These are phyloP conservation scores for Meganola albula DNA, from an alignment of 2,888 invertebrate species.

Conservation along the genomic window DNA sequence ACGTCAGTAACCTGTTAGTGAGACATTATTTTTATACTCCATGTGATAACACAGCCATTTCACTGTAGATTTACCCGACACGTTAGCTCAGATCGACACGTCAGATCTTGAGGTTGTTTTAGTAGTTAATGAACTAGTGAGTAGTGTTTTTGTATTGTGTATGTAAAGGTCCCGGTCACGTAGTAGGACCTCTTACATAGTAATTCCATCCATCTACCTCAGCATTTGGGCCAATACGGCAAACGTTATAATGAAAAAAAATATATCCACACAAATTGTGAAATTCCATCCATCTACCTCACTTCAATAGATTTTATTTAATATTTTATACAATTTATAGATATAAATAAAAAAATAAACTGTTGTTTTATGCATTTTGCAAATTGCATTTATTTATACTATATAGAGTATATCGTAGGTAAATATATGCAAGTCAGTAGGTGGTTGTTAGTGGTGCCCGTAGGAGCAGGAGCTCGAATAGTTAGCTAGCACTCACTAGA, in stretches of 20 bases:
- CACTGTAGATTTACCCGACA: conserved; percentile 41
- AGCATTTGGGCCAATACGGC: conserved; percentile 75
- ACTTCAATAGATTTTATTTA: conserved; percentile 80
- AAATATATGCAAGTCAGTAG: conserved; percentile 72
- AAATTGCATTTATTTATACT: conserved; percentile 77
- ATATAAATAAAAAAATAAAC: conserved; percentile 73
- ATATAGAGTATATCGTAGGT: conserved; percentile 75
- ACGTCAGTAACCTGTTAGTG: conserved; percentile 30
- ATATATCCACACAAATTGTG: conserved; percentile 77
- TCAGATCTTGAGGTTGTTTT: conserved; percentile 51
- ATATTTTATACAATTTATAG: conserved; percentile 79
- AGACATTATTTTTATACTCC: conserved; percentile 43
- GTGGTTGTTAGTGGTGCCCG: conserved; percentile 66
- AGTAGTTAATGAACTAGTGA: conserved; percentile 58
- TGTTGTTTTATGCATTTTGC: conserved; percentile 78
- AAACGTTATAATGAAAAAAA: conserved; percentile 54
- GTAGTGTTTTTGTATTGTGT: conserved; percentile 67
- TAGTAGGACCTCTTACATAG: conserved; percentile 69
- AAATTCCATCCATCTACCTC: conserved; percentile 87
- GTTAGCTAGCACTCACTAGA: conserved; percentile 69
- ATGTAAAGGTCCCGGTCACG: conserved; percentile 63
- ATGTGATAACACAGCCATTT: conserved; percentile 37
- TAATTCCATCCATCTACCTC: conserved; percentile 80
- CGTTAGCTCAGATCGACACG: conserved; percentile 45
- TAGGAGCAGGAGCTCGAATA: conserved; percentile 53